phyloP scores from a whole-genome alignment of 2,888 invertebrate genomes.

The Caenorhabditis wallacei region DNA sequence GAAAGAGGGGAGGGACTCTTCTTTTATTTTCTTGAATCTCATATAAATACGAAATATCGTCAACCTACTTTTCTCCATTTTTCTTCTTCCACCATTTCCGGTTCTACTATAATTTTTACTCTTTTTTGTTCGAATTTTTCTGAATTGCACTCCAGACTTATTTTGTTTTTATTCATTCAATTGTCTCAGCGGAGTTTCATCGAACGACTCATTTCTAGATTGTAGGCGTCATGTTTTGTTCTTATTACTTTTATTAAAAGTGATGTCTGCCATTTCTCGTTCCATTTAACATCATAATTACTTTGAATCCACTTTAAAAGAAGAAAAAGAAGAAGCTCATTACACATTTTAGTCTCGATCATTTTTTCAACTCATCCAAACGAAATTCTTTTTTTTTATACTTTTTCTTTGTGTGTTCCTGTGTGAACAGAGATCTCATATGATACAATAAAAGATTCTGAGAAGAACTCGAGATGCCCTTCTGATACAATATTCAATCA shows the following conservation, averaged over 20 bases:
- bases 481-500: no score
- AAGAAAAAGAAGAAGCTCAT: background rate
- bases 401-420: background rate
- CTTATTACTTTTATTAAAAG: background rate
- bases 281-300: slow-evolving; percentile 25
- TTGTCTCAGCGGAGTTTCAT: background rate
- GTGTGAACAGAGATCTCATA: no score
- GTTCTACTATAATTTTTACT: slow-evolving; percentile 10
- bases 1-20: background rate
- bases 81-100: background rate
- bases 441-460: no score
- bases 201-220: background rate
- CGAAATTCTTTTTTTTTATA: background rate
- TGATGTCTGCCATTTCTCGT: slow-evolving; percentile 32
- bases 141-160: background rate
- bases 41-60: slow-evolving; percentile 37
- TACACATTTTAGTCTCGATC: slow-evolving; percentile 34
- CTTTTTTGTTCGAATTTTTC: background rate
- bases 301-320: slow-evolving; percentile 5
- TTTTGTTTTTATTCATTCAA: background rate
- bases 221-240: slow-evolving; percentile 14
- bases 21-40: slow-evolving; percentile 18
- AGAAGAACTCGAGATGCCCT: no score
- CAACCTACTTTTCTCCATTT: background rate
- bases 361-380: background rate